Base-by-base conservation (phyloP, 2,888 invertebrate species). In the Hololepta plana region DNA sequence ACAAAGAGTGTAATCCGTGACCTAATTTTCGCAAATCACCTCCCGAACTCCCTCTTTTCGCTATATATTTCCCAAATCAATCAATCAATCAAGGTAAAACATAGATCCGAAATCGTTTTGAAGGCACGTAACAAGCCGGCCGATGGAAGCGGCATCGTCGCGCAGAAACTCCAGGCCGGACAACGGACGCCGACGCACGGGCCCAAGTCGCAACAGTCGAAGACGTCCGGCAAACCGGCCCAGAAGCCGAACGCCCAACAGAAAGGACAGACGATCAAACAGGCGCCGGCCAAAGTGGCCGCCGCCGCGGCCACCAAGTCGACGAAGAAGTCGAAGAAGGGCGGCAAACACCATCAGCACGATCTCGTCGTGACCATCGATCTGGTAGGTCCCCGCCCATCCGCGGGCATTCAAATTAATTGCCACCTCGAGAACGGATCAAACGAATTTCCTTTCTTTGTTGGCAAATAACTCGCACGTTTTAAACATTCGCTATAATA, bases 91-190 rank as follows among this genome's bases (percentile, higher is more conserved):
- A n/a, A n/a, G n/a, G n/a, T n/a, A n/a, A n/a, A 8, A n/a, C 8
- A n/a, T n/a, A n/a, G n/a, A n/a, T n/a, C n/a, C n/a, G n/a, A n/a
- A n/a, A n/a, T n/a, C 14, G 8, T 35, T 46, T 57, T 48, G 2
- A 58, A 81, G 80, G 80, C 80, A 38, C 70, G 81, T 46, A 79
- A 76, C 59, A 81, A 81, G 58, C 76, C 80, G 27, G 74, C 74
- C 1, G 80, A 81, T 45, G 80, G 79, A 7, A 60, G 69, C 28
- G 32, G 73, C 19, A 75, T 75, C 38, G 72, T 72, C 32, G 70
- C 68, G 38, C 75, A 75, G 50, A 77, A 76, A 49, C 67, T 68
- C 29, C 59, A 63, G 22, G 56, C 68, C 2, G 72, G 72, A n/a
- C 72, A 71, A 38, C 70, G 73, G 46, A 66, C 66, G 27, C 62